Percentiles rank a stretch among this genome's conserved stretches.
Conservation (phyloP, 2,113 vertebrate species). For the Rhea pennata region DNA sequence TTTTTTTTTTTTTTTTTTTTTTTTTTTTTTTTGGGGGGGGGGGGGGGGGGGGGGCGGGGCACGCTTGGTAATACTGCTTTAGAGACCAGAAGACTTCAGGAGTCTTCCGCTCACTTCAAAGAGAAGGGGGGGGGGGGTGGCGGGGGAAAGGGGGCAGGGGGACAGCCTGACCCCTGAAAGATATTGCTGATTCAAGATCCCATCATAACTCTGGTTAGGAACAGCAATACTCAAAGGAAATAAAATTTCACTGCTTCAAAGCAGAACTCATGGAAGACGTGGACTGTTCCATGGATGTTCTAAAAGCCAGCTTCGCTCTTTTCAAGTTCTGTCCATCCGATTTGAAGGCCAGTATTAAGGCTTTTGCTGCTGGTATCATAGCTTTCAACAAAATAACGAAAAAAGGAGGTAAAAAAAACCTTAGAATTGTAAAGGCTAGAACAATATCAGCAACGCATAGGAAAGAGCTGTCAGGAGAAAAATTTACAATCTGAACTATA, state of each 20-base stretch:
- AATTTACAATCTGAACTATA: neutral
- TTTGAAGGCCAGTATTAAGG: neutral
- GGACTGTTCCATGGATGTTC: neutral
- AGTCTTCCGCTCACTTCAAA: neutral
- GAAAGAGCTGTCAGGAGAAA: neutral
- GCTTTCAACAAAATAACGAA: neutral
- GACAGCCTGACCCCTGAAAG: neutral
- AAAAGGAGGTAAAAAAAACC: neutral
- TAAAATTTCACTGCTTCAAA: neutral
- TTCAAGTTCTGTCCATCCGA: neutral
- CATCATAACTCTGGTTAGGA: neutral
- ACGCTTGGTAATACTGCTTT: neutral
- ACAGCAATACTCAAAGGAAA: neutral
- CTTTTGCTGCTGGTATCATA: neutral
- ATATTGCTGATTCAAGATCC: neutral
- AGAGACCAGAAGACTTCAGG: neutral
- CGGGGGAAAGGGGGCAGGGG: no score
- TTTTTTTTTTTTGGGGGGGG: no score
- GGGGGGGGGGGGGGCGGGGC: no score
- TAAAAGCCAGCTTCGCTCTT: neutral
- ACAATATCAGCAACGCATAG: neutral
- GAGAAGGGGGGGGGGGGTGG: no score
- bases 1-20: neutral
- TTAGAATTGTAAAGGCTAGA: neutral
- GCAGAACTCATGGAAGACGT: neutral